Conservation (phyloP, 2,888 invertebrate genomes). For the Gasteruption jaculator region DNA sequence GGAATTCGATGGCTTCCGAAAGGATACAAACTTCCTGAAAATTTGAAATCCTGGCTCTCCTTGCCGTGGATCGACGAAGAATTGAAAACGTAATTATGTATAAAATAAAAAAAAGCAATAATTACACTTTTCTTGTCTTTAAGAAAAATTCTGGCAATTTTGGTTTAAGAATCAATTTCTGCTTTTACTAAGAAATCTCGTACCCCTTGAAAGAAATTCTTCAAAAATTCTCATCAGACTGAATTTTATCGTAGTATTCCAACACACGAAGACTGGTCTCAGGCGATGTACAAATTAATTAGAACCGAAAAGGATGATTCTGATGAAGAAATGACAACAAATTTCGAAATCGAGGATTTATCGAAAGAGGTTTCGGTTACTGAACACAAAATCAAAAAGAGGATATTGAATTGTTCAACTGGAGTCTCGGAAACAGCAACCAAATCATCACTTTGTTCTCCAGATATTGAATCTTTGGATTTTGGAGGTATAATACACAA, state of each 20-base stretch:
- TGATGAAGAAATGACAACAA: slow-evolving; percentile 19
- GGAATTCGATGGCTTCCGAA: slow-evolving; percentile 55
- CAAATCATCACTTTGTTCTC: too few species aligned
- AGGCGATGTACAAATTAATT: slow-evolving; percentile 37
- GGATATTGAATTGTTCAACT: too few species aligned
- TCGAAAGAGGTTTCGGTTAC: too few species aligned
- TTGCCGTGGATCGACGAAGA: slow-evolving; percentile 53
- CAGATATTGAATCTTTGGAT: too few species aligned
- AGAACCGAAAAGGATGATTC: slow-evolving; percentile 20
- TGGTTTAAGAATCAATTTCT: too few species aligned
- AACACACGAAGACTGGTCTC: slow-evolving; percentile 18
- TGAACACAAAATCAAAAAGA: too few species aligned
- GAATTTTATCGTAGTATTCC: slow-evolving; percentile 20
- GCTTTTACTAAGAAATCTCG: too few species aligned
- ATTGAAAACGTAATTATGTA: slow-evolving; percentile 36
- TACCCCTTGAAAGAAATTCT: slow-evolving; percentile 7
- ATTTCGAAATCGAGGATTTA: too few species aligned
- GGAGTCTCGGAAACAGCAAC: too few species aligned
- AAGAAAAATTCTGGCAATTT: too few species aligned
- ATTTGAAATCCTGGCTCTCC: slow-evolving; percentile 55
- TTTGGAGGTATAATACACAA: too few species aligned
- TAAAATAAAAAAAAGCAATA: background rate
- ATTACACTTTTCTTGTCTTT: slow-evolving; percentile 12
- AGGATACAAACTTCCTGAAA: slow-evolving; percentile 50
- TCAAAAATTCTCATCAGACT: slow-evolving; percentile 3